These are phyloP conservation scores for Gymnosoma rotundatum DNA, from an alignment of 2,888 invertebrate genomes.

Conservation along the genomic window DNA sequence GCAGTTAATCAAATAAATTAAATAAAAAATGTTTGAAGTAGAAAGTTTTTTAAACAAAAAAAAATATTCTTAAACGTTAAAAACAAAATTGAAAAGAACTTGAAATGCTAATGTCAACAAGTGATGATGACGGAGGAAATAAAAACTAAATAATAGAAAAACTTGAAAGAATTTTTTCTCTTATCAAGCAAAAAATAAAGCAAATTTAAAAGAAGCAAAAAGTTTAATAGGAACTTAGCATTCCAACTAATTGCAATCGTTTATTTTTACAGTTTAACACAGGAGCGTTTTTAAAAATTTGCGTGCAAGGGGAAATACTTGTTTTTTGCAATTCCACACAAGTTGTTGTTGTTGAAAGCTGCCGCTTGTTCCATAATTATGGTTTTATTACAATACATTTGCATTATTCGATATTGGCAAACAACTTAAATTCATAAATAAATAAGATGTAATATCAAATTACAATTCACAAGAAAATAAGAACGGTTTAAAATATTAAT, in stretches of 20 bases:
- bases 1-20: conserved; percentile 68
- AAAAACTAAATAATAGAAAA: conserved; percentile 7
- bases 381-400: no score
- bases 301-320: no score
- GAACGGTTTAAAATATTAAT: no score
- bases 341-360: no score
- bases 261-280: background rate
- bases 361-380: no score
- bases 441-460: no score
- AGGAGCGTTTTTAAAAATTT: no score
- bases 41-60: conserved; percentile 25
- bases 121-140: conserved; percentile 13
- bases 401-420: no score
- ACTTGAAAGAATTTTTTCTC: background rate
- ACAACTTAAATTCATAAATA: no score
- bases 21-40: conserved; percentile 46
- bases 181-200: background rate
- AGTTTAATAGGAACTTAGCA: conserved; percentile 21
- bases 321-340: no score
- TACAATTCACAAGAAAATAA: no score
- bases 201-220: background rate
- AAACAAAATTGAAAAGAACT: conserved; percentile 47
- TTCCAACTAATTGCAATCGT: conserved; percentile 51
- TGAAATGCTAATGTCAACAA: conserved; percentile 64
- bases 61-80: no score